These are phyloP conservation scores for Taurulus bubalis DNA, from an alignment of 2,113 vertebrate genomes.

Conservation along the genomic window DNA sequence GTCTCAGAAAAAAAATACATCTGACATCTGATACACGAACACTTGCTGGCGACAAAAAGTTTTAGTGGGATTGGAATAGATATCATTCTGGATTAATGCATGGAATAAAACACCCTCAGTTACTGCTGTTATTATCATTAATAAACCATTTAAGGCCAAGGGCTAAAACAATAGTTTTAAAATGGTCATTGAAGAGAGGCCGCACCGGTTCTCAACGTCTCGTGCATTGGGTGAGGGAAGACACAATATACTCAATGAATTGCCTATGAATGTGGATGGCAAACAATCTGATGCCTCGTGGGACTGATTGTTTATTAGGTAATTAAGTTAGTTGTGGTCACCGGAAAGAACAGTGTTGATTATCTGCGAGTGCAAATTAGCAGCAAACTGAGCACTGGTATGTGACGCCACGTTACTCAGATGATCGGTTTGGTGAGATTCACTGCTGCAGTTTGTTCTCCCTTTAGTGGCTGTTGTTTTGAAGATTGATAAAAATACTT, in stretches of 20 bases:
- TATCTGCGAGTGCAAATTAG: background rate
- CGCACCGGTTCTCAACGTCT: background rate
- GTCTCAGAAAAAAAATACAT: constrained; percentile 3
- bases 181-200: background rate
- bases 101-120: background rate
- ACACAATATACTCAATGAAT: background rate
- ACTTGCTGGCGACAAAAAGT: background rate
- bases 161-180: background rate
- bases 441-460: too few species aligned
- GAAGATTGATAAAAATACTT: too few species aligned
- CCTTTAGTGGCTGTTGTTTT: too few species aligned
- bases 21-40: too few species aligned
- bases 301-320: background rate
- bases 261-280: too few species aligned
- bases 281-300: too few species aligned
- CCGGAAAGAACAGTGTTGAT: background rate
- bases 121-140: background rate
- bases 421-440: background rate
- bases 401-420: background rate
- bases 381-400: background rate
- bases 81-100: background rate
- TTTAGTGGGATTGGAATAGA: background rate
- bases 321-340: too few species aligned
- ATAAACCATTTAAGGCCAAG: background rate
- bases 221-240: background rate